A percentile compares a stretch with the other conserved stretches of the same genome.
phyloP scores from a whole-genome alignment of 2,888 invertebrate genomes.

The Dolichopus griseipennis region DNA sequence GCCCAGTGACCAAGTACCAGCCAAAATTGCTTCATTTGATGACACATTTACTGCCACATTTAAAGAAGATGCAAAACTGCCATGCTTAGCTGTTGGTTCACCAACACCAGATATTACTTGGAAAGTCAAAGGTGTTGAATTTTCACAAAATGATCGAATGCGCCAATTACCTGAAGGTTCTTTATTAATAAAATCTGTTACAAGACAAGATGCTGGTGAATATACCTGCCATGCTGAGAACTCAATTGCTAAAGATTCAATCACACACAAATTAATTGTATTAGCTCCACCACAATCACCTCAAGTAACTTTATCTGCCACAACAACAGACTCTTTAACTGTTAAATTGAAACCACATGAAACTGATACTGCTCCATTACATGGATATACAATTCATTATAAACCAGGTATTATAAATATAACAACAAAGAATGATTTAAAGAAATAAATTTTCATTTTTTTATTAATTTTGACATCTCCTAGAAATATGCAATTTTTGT shows the following conservation, averaged over 20 bases:
- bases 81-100: slow-evolving; percentile 85
- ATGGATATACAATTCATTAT: slow-evolving; percentile 85
- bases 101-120: slow-evolving; percentile 83
- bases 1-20: slow-evolving; percentile 71
- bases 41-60: slow-evolving; percentile 86
- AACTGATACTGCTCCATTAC: slow-evolving; percentile 76
- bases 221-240: slow-evolving; percentile 91
- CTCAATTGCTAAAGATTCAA: slow-evolving; percentile 84
- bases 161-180: slow-evolving; percentile 83
- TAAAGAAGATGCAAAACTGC: slow-evolving; percentile 84
- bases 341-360: slow-evolving; percentile 64
- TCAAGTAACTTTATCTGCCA: slow-evolving; percentile 62
- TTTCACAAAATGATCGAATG: slow-evolving; percentile 72
- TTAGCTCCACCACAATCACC: slow-evolving; percentile 68
- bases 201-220: slow-evolving; percentile 84
- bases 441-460: no score
- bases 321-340: slow-evolving; percentile 65
- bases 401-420: slow-evolving; percentile 52
- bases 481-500: no score
- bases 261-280: slow-evolving; percentile 80
- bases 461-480: no score
- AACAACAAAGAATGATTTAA: background rate
- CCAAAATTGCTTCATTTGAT: slow-evolving; percentile 91
- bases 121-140: slow-evolving; percentile 74
- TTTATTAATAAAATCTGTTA: slow-evolving; percentile 79